Evolutionary conservation across 2,113 vertebrate species (phyloP).

Genomic region (Rhombomys opimus): DNA sequence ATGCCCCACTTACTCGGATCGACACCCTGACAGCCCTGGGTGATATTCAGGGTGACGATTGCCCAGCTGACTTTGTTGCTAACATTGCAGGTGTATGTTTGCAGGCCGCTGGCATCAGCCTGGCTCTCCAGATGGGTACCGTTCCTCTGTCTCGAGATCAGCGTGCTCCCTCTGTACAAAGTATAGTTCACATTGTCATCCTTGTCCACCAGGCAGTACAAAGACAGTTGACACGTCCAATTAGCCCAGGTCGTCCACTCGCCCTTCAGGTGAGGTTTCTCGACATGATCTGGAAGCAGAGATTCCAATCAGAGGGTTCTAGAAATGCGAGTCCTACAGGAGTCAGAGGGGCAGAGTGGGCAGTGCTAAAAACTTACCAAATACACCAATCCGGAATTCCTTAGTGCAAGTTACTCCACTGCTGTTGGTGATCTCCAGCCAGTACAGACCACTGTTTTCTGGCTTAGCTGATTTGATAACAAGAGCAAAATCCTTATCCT

Average conservation of each 20-base stretch:
- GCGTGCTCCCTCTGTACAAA: slow-evolving; percentile 47
- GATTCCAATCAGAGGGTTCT: slow-evolving; percentile 30
- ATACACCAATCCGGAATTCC: neutral
- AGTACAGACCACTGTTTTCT: neutral
- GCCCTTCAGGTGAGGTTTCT: fast-evolving
- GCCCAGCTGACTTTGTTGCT: slow-evolving; percentile 65
- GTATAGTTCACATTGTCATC: slow-evolving; percentile 15
- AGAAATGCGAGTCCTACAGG: neutral
- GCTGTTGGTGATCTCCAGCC: fast-evolving
- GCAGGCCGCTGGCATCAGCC: fast-evolving
- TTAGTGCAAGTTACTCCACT: fast-evolving
- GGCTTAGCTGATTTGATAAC: neutral
- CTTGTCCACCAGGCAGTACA: slow-evolving; percentile 26
- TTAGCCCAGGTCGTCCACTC: neutral
- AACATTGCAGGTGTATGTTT: slow-evolving; percentile 39
- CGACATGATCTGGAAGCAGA: slow-evolving; percentile 67
- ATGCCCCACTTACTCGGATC: neutral
- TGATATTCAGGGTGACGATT: neutral
- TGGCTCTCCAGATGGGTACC: neutral
- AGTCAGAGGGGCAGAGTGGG: neutral
- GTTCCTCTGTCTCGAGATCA: neutral
- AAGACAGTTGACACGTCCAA: slow-evolving; percentile 22
- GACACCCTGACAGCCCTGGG: neutral
- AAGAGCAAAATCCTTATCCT: fast-evolving
- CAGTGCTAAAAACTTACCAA: slow-evolving; percentile 64